Percentiles rank a stretch among this genome's conserved stretches.
phyloP scores from a whole-genome alignment of 2,113 vertebrate species.

The Peromyscus leucopus region DNA sequence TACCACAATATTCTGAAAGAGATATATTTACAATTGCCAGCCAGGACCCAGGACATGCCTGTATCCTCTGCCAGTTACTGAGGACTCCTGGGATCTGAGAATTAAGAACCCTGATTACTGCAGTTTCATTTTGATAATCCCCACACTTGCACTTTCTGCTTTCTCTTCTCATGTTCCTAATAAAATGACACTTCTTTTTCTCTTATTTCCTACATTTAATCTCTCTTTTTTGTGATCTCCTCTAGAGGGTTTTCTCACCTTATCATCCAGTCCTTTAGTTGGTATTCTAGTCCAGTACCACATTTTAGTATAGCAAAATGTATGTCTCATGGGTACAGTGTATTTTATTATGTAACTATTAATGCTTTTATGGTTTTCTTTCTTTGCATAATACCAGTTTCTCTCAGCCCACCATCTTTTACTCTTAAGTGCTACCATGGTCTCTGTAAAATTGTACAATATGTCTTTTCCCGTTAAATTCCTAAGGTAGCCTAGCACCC shows the following conservation, averaged over 20 bases:
- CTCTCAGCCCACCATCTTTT: background rate
- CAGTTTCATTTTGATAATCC: background rate
- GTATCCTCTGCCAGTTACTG: background rate
- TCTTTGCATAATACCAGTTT: background rate
- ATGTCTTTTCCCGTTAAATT: background rate
- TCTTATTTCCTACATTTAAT: background rate
- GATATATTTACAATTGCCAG: background rate
- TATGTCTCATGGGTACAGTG: background rate
- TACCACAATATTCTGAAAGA: background rate
- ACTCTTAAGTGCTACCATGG: background rate
- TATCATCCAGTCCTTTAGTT: background rate
- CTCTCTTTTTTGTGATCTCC: background rate
- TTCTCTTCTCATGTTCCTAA: background rate
- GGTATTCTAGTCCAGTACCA: background rate
- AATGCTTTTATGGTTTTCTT: background rate
- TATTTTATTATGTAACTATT: background rate
- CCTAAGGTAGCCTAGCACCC: background rate
- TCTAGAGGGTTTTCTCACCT: background rate
- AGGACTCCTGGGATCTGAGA: background rate
- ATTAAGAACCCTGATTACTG: background rate
- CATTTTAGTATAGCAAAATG: background rate
- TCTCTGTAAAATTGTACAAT: background rate
- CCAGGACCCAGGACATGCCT: background rate
- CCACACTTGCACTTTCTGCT: background rate
- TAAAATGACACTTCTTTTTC: background rate